These are phyloP conservation scores for Neodiprion pinetum DNA, from an alignment of 1,140 invertebrate species.

Conservation along the genomic window DNA sequence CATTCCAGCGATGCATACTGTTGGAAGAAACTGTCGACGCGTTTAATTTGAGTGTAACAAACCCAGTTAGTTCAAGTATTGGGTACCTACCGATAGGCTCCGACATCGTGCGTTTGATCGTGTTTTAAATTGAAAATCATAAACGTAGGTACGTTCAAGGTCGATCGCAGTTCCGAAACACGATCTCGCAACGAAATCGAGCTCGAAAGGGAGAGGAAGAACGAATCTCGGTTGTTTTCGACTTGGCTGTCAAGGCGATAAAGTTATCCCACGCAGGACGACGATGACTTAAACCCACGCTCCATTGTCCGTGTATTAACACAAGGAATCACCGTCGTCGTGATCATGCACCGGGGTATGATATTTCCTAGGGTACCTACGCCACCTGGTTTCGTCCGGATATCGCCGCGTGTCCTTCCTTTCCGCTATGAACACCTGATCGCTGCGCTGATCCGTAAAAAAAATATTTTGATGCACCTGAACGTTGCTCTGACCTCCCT, in stretches of 20 bases:
- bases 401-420: not conserved
- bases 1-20: no score
- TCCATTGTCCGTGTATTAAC: not conserved
- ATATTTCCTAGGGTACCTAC: not conserved
- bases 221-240: constrained; percentile 1
- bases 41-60: no score
- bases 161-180: not conserved
- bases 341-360: not conserved
- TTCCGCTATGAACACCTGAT: constrained; percentile 2
- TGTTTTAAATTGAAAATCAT: no score
- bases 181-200: not conserved
- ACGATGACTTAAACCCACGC: not conserved
- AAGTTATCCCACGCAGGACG: not conserved
- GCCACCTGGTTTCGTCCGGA: constrained; percentile 2
- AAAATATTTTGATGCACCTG: not conserved
- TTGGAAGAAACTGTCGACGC: no score
- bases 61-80: no score
- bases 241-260: constrained; percentile 1
- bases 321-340: not conserved
- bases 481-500: not conserved
- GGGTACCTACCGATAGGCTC: no score
- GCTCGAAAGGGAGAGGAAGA: no score
- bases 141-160: not conserved
- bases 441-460: not conserved
- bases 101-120: no score